Percentiles rank a stretch among this genome's conserved stretches.
Conservation (phyloP, 2,888 invertebrate genomes). For the Harpagoxenus sublaevis region DNA sequence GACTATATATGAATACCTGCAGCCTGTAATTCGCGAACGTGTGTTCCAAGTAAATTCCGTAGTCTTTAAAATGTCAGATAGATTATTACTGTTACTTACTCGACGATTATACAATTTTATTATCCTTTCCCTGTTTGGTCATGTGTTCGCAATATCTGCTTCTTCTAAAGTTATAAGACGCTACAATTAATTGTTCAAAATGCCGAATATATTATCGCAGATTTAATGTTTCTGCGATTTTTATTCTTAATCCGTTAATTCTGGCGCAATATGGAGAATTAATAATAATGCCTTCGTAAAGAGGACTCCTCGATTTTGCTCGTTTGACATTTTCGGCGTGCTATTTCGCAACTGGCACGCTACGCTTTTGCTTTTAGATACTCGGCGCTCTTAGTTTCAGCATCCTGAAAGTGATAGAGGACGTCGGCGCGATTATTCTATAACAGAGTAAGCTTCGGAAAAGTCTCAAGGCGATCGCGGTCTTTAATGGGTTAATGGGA, state of each 20-base stretch:
- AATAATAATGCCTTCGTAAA: neutral
- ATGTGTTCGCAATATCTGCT: neutral
- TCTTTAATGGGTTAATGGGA: conserved; percentile 57
- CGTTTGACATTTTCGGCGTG: neutral
- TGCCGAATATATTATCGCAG: neutral
- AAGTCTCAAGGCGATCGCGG: conserved; percentile 26
- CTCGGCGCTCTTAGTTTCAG: neutral
- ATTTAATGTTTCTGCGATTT: neutral
- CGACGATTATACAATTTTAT: neutral
- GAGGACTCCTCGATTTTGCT: neutral
- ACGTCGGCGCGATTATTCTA: neutral
- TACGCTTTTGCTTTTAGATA: neutral
- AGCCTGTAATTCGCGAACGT: neutral
- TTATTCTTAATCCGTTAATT: neutral
- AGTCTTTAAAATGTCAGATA: neutral
- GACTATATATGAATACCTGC: too few species aligned
- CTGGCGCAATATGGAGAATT: neutral
- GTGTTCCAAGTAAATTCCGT: neutral
- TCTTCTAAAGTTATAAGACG: neutral
- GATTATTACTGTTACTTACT: neutral
- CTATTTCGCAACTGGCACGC: neutral
- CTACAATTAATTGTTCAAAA: neutral
- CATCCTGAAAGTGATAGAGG: neutral
- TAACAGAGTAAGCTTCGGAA: neutral
- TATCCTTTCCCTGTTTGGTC: neutral